A percentile compares a stretch with the other conserved stretches of the same genome.
phyloP scores from a whole-genome alignment of 1,140 invertebrate genomes.

The Zaprionus ornatus region DNA sequence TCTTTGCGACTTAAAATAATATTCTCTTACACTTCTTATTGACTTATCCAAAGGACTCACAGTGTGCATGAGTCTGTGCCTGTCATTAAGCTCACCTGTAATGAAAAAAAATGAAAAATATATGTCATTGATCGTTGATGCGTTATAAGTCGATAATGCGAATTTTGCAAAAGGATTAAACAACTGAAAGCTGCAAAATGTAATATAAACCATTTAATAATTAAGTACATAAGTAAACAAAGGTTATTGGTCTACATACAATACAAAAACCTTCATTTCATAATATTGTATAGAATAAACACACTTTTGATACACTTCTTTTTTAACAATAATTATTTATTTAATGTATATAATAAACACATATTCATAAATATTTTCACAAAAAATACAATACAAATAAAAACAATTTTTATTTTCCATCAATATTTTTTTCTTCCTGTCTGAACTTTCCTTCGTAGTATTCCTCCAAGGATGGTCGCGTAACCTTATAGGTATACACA shows the following conservation, averaged over 20 bases:
- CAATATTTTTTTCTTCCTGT: not conserved
- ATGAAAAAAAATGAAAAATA: conserved; percentile 12
- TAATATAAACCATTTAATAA: not conserved
- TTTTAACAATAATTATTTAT: too few species aligned
- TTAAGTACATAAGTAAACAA: too few species aligned
- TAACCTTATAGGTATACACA: conserved; percentile 2
- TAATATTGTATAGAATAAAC: too few species aligned
- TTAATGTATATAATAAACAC: too few species aligned
- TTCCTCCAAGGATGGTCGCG: conserved; percentile 2
- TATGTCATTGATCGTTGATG: conserved; percentile 7
- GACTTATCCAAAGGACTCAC: not conserved
- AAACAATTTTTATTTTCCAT: not conserved
- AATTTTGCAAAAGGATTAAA: not conserved
- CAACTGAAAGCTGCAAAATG: not conserved
- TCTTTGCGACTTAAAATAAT: too few species aligned
- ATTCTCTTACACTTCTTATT: not conserved
- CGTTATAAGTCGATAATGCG: conserved; percentile 4
- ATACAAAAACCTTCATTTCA: too few species aligned
- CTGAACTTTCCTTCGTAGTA: not conserved
- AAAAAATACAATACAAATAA: too few species aligned
- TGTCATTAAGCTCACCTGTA: conserved; percentile 22
- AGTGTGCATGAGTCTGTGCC: not conserved
- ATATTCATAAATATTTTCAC: too few species aligned
- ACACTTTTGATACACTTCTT: too few species aligned
- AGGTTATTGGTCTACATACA: too few species aligned